phyloP scores from a whole-genome alignment of 2,888 invertebrate species.

The Macropis europaea region DNA sequence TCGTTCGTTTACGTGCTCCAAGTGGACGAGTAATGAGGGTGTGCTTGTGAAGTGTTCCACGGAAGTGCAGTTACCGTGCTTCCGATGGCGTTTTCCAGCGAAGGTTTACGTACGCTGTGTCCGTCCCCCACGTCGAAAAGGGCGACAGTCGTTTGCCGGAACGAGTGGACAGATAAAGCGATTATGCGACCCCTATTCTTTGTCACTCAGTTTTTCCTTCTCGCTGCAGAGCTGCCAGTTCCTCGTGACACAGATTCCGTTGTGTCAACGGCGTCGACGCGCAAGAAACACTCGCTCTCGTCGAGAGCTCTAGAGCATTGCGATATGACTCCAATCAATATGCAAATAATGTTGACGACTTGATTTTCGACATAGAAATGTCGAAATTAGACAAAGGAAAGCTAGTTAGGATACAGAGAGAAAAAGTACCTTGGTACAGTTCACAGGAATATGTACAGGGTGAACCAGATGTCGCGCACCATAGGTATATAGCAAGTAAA shows the following conservation, averaged over 20 bases:
- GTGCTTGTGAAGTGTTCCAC: constrained; percentile 24
- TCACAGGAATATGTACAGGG: no score
- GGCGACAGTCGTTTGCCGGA: constrained; percentile 14
- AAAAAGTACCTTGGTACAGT: no score
- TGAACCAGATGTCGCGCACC: no score
- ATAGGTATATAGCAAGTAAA: no score
- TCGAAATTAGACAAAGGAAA: no score
- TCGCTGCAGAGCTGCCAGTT: neutral
- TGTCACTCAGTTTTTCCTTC: neutral
- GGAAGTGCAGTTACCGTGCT: constrained; percentile 55
- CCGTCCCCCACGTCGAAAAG: neutral
- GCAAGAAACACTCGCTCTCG: no score
- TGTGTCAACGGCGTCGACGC: no score
- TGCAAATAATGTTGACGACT: no score
- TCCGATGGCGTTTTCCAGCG: constrained; percentile 45
- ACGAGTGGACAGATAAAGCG: constrained; percentile 39
- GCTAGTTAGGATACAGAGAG: no score
- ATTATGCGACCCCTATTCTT: constrained; percentile 19
- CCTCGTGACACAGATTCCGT: constrained; percentile 8
- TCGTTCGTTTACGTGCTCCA: constrained; percentile 20
- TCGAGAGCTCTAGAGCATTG: neutral
- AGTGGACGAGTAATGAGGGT: constrained; percentile 27
- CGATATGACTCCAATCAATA: neutral
- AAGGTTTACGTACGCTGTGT: constrained; percentile 4
- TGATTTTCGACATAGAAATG: no score